phyloP scores from a whole-genome alignment of 2,797 vertebrate species.

The Toxotes lorentzi region DNA sequence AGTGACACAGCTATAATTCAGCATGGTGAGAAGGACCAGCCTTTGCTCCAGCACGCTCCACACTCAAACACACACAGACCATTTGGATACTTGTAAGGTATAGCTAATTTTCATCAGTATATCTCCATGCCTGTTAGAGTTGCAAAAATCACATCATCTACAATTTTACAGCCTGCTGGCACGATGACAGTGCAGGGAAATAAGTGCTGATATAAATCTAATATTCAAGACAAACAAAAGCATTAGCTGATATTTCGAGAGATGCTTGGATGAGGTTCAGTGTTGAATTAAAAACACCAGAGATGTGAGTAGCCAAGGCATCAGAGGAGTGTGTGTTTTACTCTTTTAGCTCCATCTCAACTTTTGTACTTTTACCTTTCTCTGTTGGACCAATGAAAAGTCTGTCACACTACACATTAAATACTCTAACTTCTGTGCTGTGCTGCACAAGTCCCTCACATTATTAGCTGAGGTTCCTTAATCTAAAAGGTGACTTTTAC shows the following conservation, averaged over 20 bases:
- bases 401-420: background rate
- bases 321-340: background rate
- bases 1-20: constrained; percentile 82
- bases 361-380: background rate
- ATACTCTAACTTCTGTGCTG: background rate
- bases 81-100: constrained; percentile 38
- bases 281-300: constrained; percentile 2
- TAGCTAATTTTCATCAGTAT: constrained; percentile 48
- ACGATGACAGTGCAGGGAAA: constrained; percentile 14
- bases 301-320: background rate
- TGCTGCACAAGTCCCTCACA: background rate
- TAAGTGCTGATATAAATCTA: constrained; percentile 16
- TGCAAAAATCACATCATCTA: constrained; percentile 32
- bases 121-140: constrained; percentile 32
- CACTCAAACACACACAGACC: constrained; percentile 21
- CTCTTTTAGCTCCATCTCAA: background rate
- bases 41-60: constrained; percentile 25
- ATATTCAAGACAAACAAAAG: constrained; percentile 37
- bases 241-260: background rate
- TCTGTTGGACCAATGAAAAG: background rate
- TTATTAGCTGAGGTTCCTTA: background rate
- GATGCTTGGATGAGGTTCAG: background rate
- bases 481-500: background rate
- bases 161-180: constrained; percentile 34
- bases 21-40: constrained; percentile 55